phyloP scores from a whole-genome alignment of 2,888 invertebrate genomes.

The Platycnemis pennipes region DNA sequence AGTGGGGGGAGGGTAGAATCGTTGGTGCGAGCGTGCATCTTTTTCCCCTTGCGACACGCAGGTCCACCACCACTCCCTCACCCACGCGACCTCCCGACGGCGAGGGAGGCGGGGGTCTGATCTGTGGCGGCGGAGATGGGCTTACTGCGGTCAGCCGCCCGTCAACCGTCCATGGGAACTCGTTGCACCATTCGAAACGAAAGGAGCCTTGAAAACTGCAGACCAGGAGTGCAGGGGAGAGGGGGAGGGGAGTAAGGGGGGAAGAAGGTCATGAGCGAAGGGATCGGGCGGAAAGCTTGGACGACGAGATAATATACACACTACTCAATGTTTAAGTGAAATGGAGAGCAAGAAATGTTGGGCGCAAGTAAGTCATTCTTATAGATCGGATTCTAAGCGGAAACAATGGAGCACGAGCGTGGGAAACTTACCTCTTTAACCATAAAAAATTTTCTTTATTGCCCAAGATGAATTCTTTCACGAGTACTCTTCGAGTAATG shows the following conservation, averaged over 20 bases:
- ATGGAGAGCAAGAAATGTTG: not conserved
- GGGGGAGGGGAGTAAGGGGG: not conserved
- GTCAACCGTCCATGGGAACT: constrained; percentile 33
- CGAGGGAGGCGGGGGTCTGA: not conserved
- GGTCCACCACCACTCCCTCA: not conserved
- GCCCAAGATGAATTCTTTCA: too few species aligned
- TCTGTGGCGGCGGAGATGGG: constrained; percentile 10
- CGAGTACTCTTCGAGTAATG: too few species aligned
- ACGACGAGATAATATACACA: not conserved
- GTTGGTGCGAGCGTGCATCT: too few species aligned
- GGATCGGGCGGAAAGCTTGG: not conserved
- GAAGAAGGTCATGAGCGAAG: not conserved
- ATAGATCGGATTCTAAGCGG: not conserved
- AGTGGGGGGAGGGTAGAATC: too few species aligned
- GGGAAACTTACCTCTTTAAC: too few species aligned
- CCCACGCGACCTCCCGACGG: not conserved
- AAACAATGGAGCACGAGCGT: not conserved
- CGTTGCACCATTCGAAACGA: not conserved
- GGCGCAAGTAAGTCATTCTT: not conserved
- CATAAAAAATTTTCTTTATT: too few species aligned
- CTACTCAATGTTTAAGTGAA: not conserved
- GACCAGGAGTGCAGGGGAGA: not conserved
- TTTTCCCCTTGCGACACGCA: constrained; percentile 24
- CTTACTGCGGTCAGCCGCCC: constrained; percentile 54
- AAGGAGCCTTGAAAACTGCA: constrained; percentile 30